Conservation (phyloP, 2,888 invertebrate species). For the Griposia aprilina region DNA sequence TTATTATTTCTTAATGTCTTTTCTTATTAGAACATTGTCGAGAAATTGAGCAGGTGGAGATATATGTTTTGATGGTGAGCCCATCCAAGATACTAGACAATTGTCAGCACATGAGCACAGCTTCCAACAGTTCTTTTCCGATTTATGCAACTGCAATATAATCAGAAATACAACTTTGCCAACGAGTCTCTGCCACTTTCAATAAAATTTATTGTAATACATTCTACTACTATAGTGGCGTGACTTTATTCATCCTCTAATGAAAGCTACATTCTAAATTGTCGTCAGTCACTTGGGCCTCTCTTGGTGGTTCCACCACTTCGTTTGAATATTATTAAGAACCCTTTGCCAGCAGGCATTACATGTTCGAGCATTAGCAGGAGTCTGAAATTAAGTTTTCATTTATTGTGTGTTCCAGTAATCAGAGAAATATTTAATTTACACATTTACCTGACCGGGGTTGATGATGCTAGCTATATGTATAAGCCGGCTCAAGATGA, state of each 20-base stretch:
- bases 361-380: too few relatives aligned
- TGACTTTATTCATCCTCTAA: too few relatives aligned
- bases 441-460: background rate
- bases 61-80: too few relatives aligned
- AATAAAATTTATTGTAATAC: too few relatives aligned
- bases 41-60: conserved; percentile 3
- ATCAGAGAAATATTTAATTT: background rate
- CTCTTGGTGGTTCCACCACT: conserved; percentile 1
- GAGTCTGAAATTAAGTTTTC: conserved; percentile 15
- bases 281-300: background rate
- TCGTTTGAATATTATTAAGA: background rate
- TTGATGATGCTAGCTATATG: too few relatives aligned
- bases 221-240: too few relatives aligned
- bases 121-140: too few relatives aligned
- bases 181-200: too few relatives aligned
- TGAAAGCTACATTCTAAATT: background rate
- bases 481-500: too few relatives aligned
- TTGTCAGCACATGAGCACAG: background rate
- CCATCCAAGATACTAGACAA: conserved; percentile 7
- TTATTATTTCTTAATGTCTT: conserved; percentile 10
- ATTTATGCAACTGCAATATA: too few relatives aligned
- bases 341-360: conserved; percentile 25
- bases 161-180: too few relatives aligned
- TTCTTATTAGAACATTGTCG: conserved; percentile 1
- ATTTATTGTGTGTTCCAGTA: conserved; percentile 2